These are phyloP conservation scores for Taxidea taxus DNA, from an alignment of 2,113 vertebrate genomes.

Conservation along the genomic window DNA sequence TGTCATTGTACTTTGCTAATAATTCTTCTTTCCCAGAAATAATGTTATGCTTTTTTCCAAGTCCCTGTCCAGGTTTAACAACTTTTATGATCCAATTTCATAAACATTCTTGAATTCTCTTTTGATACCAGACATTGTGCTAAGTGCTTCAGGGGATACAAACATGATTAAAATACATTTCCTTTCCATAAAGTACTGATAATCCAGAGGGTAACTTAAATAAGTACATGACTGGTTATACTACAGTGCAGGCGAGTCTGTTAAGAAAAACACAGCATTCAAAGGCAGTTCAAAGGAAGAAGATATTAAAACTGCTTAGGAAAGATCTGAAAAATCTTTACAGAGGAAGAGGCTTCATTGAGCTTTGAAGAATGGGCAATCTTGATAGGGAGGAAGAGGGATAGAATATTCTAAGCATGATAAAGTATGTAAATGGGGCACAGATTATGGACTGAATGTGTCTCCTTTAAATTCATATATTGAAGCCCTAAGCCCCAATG, in stretches of 20 bases:
- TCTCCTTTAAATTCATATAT: background rate
- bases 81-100: background rate
- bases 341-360: background rate
- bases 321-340: background rate
- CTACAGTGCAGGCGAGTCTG: background rate
- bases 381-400: background rate
- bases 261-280: background rate
- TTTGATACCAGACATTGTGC: background rate
- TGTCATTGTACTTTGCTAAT: background rate
- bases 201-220: background rate
- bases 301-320: background rate
- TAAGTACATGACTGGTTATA: background rate
- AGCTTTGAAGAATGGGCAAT: background rate
- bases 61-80: background rate
- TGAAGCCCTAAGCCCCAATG: background rate
- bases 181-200: background rate
- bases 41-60: background rate
- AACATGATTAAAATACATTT: conserved; percentile 3
- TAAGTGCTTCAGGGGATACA: background rate
- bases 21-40: background rate
- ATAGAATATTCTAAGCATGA: background rate
- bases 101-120: background rate
- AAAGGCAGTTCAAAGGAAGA: background rate
- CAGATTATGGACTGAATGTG: background rate
- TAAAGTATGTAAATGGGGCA: background rate